Percentiles rank a stretch among this genome's conserved stretches.
phyloP scores from a whole-genome alignment of 1,140 invertebrate species.

The Melitaea cinxia region DNA sequence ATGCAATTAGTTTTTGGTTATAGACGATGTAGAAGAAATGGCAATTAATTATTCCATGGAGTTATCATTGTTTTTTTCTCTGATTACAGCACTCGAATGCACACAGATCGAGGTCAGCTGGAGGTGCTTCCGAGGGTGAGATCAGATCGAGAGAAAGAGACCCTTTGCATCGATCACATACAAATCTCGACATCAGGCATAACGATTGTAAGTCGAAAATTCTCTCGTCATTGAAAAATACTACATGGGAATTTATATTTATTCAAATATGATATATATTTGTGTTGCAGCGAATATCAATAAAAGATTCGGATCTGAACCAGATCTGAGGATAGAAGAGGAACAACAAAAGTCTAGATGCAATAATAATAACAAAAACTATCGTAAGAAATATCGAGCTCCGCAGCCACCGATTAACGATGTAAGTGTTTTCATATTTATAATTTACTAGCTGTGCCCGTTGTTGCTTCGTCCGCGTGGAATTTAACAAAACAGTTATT shows the following conservation, averaged over 20 bases:
- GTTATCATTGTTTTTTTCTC: neutral
- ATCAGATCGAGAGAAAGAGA: conserved; percentile 64
- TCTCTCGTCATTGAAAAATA: neutral
- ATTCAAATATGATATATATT: conserved; percentile 17
- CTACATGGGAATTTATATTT: conserved; percentile 9
- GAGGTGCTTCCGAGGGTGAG: conserved; percentile 62
- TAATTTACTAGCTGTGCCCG: too few species aligned
- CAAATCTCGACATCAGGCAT: conserved; percentile 71
- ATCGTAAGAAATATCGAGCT: conserved; percentile 86
- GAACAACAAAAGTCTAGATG: conserved; percentile 60
- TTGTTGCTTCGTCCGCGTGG: too few species aligned
- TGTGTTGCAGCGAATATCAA: conserved; percentile 59
- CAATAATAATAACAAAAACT: conserved; percentile 77
- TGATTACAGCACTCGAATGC: conserved; percentile 82
- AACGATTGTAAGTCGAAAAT: conserved; percentile 50
- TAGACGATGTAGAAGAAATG: too few species aligned
- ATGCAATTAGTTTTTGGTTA: too few species aligned
- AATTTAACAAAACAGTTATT: too few species aligned
- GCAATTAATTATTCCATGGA: too few species aligned
- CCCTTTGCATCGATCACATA: conserved; percentile 76
- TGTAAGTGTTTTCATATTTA: too few species aligned
- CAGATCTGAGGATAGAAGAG: conserved; percentile 83
- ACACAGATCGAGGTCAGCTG: conserved; percentile 84
- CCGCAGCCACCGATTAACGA: conserved; percentile 80
- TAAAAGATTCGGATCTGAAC: conserved; percentile 87